phyloP scores from a whole-genome alignment of 1,140 invertebrate genomes.

The Neelides sp. region DNA sequence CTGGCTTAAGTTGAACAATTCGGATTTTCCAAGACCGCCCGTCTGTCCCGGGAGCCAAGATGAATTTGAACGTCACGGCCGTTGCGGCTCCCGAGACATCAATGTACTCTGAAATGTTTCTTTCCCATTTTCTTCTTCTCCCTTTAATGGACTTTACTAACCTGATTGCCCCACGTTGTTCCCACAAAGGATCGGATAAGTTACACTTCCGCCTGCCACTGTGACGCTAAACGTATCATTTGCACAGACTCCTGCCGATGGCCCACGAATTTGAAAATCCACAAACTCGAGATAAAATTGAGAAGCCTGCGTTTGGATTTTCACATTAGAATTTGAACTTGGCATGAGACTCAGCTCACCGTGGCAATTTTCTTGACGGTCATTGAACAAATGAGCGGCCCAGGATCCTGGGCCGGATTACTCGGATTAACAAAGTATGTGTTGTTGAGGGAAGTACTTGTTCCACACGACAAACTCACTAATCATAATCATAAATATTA shows the following conservation, averaged over 20 bases:
- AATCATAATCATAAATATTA: not conserved
- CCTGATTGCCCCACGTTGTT: constrained; percentile 18
- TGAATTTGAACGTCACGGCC: constrained; percentile 4
- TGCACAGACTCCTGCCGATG: constrained; percentile 16
- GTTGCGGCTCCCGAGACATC: not conserved
- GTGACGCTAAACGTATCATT: constrained; percentile 25
- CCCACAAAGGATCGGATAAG: constrained; percentile 23
- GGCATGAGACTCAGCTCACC: constrained; percentile 5
- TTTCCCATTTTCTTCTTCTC: not conserved
- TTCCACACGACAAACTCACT: constrained; percentile 44
- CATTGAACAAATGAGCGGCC: constrained; percentile 45
- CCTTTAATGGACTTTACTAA: constrained; percentile 4
- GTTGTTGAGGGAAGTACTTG: constrained; percentile 62
- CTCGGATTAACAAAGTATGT: constrained; percentile 71
- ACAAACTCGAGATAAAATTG: constrained; percentile 25
- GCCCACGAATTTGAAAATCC: constrained; percentile 17
- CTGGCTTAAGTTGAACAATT: constrained; percentile 42
- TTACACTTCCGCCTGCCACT: not conserved
- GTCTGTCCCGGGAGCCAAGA: constrained; percentile 1
- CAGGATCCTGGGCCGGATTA: constrained; percentile 58
- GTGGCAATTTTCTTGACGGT: constrained; percentile 54
- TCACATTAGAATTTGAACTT: not conserved
- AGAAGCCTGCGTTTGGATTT: constrained; percentile 8
- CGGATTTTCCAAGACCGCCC: constrained; percentile 46
- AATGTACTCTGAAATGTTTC: constrained; percentile 5